A percentile compares a stretch with the other conserved stretches of the same genome.
phyloP scores from a whole-genome alignment of 2,888 invertebrate species.

The Erebia aethiops region DNA sequence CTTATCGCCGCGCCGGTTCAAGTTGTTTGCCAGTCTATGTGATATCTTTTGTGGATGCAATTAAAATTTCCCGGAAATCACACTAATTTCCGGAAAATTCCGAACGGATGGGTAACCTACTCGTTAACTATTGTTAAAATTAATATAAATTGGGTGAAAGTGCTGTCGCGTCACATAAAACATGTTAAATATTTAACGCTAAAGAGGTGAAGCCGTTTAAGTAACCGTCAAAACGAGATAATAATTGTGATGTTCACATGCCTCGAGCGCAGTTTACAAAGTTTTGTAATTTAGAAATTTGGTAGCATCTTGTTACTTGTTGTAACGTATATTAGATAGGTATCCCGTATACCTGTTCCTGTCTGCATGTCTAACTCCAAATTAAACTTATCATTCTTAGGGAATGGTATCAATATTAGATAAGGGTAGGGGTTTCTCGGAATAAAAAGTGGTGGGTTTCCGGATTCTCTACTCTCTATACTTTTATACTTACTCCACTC shows the following conservation, averaged over 20 bases:
- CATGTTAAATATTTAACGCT: constrained; percentile 12
- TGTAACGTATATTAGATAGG: no score
- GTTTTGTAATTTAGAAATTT: constrained; percentile 22
- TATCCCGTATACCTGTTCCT: no score
- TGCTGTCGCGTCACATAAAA: constrained; percentile 5
- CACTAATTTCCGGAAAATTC: neutral
- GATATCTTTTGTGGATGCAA: no score
- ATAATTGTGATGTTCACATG: constrained; percentile 17
- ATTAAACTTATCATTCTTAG: no score
- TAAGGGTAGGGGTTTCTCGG: no score
- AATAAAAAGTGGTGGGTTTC: no score
- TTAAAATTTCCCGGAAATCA: neutral
- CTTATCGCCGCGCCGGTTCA: no score
- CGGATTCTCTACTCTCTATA: no score
- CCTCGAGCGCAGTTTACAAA: constrained; percentile 19
- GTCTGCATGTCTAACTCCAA: no score
- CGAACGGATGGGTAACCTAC: neutral
- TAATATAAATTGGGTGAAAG: constrained; percentile 12
- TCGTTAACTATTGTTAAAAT: neutral
- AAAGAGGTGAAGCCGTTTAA: constrained; percentile 18
- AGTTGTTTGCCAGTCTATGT: no score
- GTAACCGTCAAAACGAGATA: constrained; percentile 10
- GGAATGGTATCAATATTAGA: no score
- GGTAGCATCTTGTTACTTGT: neutral
- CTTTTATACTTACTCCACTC: no score